Percentiles rank a stretch among this genome's conserved stretches.
phyloP scores from a whole-genome alignment of 2,797 vertebrate genomes.

The Pitangus sulphuratus region DNA sequence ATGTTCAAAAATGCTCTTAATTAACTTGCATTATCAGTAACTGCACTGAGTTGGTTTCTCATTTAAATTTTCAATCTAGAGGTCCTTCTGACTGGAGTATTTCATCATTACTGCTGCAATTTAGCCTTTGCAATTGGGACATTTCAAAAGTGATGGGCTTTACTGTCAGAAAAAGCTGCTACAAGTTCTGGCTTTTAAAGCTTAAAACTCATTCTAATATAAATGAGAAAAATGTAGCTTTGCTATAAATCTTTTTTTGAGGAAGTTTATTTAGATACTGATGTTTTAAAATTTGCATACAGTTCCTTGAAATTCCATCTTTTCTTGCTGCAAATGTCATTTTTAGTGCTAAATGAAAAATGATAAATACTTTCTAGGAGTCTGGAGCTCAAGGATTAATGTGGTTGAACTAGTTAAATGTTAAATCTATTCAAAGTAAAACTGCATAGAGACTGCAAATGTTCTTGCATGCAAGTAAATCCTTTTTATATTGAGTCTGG shows the following conservation, averaged over 20 bases:
- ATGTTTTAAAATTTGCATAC: constrained; percentile 46
- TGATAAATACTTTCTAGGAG: constrained; percentile 27
- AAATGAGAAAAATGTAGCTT: constrained; percentile 6
- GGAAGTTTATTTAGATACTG: constrained; percentile 31
- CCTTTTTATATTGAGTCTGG: constrained; percentile 56
- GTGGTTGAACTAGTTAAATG: constrained; percentile 58
- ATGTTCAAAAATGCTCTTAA: constrained; percentile 52
- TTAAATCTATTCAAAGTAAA: constrained; percentile 66
- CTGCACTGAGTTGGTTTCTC: constrained; percentile 33
- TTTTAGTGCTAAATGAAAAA: constrained; percentile 37
- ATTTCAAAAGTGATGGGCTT: constrained; percentile 37
- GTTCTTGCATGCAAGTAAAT: constrained; percentile 50
- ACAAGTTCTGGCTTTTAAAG: constrained; percentile 2
- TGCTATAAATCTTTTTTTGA: not conserved
- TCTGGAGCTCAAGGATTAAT: constrained; percentile 43
- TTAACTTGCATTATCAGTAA: constrained; percentile 59
- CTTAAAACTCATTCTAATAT: not conserved
- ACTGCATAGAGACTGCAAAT: constrained; percentile 41
- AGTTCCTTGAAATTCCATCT: constrained; percentile 35
- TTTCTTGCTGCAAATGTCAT: constrained; percentile 43
- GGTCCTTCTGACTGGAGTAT: constrained; percentile 21
- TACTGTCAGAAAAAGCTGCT: constrained; percentile 21
- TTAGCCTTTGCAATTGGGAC: constrained; percentile 16
- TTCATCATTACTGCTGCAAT: constrained; percentile 42
- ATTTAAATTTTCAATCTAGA: constrained; percentile 55